phyloP scores from a whole-genome alignment of 1,140 invertebrate species.

The Drosophila erecta region DNA sequence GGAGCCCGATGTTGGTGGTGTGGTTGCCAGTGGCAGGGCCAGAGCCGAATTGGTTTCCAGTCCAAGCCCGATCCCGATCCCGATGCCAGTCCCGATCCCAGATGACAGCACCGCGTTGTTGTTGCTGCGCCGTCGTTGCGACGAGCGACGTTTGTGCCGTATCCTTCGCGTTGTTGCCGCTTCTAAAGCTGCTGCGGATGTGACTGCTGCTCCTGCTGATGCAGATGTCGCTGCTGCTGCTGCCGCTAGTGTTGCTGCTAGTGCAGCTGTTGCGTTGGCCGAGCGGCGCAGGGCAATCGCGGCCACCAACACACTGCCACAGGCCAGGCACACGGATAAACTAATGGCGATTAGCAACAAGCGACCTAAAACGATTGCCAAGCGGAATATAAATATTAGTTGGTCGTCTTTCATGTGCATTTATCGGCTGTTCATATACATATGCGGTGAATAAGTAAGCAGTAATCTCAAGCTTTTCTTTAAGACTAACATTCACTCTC shows the following conservation, averaged over 20 bases:
- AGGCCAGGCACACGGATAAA: slow-evolving; percentile 72
- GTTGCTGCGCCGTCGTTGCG: slow-evolving; percentile 62
- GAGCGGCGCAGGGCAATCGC: slow-evolving; percentile 68
- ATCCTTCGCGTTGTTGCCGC: slow-evolving; percentile 61
- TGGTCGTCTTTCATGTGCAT: not conserved
- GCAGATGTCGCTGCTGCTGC: slow-evolving; percentile 18
- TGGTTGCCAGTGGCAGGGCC: slow-evolving; percentile 72
- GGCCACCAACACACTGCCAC: slow-evolving; percentile 74
- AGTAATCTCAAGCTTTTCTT: not conserved
- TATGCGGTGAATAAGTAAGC: no score
- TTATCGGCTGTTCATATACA: not conserved
- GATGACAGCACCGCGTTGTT: slow-evolving; percentile 51
- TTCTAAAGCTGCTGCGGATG: slow-evolving; percentile 5
- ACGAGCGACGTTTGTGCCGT: slow-evolving; percentile 62
- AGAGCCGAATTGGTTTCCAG: slow-evolving; percentile 69
- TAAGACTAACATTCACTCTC: no score
- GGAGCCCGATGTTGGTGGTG: slow-evolving; percentile 54
- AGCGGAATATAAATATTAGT: slow-evolving; percentile 7
- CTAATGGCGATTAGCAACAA: slow-evolving; percentile 76
- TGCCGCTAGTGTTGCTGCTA: slow-evolving; percentile 26
- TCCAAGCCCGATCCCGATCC: slow-evolving; percentile 27
- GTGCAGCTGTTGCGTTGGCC: slow-evolving; percentile 40
- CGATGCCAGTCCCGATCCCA: slow-evolving; percentile 49
- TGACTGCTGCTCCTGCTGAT: slow-evolving; percentile 17
- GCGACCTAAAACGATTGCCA: slow-evolving; percentile 54